Conservation (phyloP, 2,888 invertebrate species). For the Brachylomia viminalis region DNA sequence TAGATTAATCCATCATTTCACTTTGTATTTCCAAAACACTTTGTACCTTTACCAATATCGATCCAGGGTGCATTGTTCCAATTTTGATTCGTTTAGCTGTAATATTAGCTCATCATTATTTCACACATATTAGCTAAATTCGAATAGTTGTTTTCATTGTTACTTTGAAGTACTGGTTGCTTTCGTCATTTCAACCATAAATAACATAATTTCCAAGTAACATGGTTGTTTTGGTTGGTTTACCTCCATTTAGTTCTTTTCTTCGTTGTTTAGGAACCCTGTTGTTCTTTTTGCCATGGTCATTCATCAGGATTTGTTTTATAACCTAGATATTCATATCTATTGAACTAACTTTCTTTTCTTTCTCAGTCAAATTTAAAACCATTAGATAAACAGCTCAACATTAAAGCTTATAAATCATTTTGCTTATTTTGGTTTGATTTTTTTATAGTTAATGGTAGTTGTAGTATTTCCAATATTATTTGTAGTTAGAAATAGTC, state of each 20-base stretch:
- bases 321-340: background rate
- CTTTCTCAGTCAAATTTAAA: background rate
- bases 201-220: background rate
- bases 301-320: background rate
- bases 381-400: background rate
- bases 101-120: background rate
- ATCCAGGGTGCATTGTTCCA: background rate
- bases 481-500: conserved; percentile 30
- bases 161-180: background rate
- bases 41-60: background rate
- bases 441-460: conserved; percentile 17
- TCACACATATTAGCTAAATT: background rate
- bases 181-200: background rate
- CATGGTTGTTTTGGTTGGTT: background rate
- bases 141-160: background rate
- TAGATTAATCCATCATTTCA: background rate
- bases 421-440: conserved; percentile 37
- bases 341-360: background rate
- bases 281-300: background rate
- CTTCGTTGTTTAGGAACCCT: background rate
- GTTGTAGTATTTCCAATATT: conserved; percentile 6
- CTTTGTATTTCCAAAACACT: background rate
- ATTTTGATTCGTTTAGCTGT: background rate
- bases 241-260: background rate
- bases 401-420: conserved; percentile 5